Conservation (phyloP, 2,797 vertebrate genomes). For the Gymnodraco acuticeps region DNA sequence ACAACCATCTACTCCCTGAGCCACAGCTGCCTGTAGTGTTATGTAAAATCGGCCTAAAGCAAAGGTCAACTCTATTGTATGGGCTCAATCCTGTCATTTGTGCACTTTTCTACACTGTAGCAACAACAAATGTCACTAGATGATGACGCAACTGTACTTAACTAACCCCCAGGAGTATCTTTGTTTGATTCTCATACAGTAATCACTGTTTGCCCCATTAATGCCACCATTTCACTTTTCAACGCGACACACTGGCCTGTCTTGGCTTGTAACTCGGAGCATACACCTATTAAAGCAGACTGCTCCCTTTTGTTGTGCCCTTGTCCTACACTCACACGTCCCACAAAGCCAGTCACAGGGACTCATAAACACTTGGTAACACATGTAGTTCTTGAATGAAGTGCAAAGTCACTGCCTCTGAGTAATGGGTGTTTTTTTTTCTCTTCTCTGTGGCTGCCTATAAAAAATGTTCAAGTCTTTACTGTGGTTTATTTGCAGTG, state of each 20-base stretch:
- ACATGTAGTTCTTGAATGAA: conserved; percentile 73
- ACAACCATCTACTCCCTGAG: no score
- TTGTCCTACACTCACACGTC: conserved; percentile 63
- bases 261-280: conserved; percentile 62
- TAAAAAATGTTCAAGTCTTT: conserved; percentile 78
- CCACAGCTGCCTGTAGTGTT: no score
- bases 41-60: no score
- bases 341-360: conserved; percentile 65
- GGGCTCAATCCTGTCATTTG: no score
- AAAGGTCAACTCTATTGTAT: no score
- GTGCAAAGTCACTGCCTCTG: conserved; percentile 64
- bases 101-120: no score
- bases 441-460: conserved; percentile 55
- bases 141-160: no score
- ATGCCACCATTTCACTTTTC: conserved; percentile 31
- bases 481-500: conserved; percentile 77
- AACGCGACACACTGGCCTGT: conserved; percentile 54
- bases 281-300: conserved; percentile 68
- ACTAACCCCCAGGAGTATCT: background rate
- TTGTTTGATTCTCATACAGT: conserved; percentile 49
- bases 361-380: conserved; percentile 76
- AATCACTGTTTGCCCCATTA: conserved; percentile 30
- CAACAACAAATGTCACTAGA: no score
- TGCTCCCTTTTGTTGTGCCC: conserved; percentile 62
- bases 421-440: conserved; percentile 69